Conservation (phyloP, 30 jellyfish, hydroid and myxozoan genomes). For the Turritopsis rubra region DNA sequence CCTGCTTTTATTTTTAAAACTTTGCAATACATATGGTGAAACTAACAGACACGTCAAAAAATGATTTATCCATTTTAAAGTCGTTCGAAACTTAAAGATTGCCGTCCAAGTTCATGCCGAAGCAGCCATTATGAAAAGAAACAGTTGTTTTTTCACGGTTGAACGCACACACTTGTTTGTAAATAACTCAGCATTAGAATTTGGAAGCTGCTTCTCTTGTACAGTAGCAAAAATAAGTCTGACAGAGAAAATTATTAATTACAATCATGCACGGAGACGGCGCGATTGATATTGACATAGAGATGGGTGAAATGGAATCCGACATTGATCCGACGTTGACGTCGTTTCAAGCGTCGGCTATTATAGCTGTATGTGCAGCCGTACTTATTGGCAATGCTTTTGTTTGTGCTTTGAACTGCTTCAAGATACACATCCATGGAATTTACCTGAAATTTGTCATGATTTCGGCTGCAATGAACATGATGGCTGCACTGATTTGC, state of each 20-base stretch:
- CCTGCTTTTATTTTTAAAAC: no score
- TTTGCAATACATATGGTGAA: no score
- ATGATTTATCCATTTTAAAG: no score
- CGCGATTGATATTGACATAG: slow-evolving; percentile 81
- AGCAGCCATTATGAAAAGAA: neutral
- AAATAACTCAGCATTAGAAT: neutral
- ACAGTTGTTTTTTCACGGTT: neutral
- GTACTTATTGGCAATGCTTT: slow-evolving; percentile 90
- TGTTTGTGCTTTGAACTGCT: slow-evolving; percentile 83
- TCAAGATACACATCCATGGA: slow-evolving; percentile 39
- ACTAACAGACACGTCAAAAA: no score
- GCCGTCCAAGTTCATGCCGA: neutral
- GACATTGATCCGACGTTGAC: slow-evolving; percentile 82
- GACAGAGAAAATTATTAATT: neutral
- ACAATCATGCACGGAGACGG: slow-evolving; percentile 31
- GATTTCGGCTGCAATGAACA: slow-evolving; percentile 67
- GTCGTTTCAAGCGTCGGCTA: slow-evolving; percentile 97
- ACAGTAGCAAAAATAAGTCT: neutral
- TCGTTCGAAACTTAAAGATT: neutral
- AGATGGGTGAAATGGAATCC: slow-evolving; percentile 84
- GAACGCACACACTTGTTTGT: neutral
- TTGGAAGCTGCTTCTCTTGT: neutral
- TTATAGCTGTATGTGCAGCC: slow-evolving; percentile 98
- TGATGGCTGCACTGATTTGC: slow-evolving; percentile 74
- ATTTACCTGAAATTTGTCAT: slow-evolving; percentile 51